Percentiles rank a stretch among this genome's conserved stretches.
Evolutionary conservation across 2,888 invertebrate genomes (phyloP).

Genomic region (Drosophila neotestacea): DNA sequence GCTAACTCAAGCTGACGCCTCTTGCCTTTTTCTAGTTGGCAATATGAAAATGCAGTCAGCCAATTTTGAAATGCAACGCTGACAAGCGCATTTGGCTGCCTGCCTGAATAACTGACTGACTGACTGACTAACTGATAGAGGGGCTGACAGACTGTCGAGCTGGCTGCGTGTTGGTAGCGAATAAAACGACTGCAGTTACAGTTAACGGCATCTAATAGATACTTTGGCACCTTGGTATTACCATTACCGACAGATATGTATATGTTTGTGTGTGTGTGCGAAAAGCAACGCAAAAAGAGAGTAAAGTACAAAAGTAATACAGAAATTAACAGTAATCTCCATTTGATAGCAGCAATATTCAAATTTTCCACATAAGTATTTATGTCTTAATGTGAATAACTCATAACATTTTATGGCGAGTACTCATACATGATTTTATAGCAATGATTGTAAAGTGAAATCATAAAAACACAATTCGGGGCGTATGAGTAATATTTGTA

Average conservation of each 20-base stretch:
- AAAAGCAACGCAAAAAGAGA: neutral
- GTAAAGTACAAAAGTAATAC: conserved; percentile 14
- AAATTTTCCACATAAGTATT: conserved; percentile 1
- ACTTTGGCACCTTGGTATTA: conserved; percentile 78
- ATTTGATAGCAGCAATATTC: neutral
- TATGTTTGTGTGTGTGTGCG: conserved; percentile 24
- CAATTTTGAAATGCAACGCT: conserved; percentile 65
- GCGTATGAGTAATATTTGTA: conserved; percentile 21
- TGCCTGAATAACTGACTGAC: conserved; percentile 20
- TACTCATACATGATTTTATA: neutral
- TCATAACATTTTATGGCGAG: conserved; percentile 1
- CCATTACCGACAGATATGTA: conserved; percentile 40
- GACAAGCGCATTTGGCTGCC: conserved; percentile 66
- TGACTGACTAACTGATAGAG: conserved; percentile 4
- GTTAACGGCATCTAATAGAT: conserved; percentile 81
- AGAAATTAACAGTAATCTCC: conserved; percentile 23
- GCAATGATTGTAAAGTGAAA: neutral
- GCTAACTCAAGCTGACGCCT: conserved; percentile 28
- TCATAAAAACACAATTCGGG: neutral
- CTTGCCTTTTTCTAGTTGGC: conserved; percentile 16
- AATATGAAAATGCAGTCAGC: conserved; percentile 45
- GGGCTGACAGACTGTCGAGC: conserved; percentile 4
- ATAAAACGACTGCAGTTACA: conserved; percentile 72
- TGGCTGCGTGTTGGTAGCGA: conserved; percentile 69
- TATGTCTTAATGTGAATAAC: neutral